phyloP scores from a whole-genome alignment of 2,113 vertebrate species.

The Bujurquina vittata region DNA sequence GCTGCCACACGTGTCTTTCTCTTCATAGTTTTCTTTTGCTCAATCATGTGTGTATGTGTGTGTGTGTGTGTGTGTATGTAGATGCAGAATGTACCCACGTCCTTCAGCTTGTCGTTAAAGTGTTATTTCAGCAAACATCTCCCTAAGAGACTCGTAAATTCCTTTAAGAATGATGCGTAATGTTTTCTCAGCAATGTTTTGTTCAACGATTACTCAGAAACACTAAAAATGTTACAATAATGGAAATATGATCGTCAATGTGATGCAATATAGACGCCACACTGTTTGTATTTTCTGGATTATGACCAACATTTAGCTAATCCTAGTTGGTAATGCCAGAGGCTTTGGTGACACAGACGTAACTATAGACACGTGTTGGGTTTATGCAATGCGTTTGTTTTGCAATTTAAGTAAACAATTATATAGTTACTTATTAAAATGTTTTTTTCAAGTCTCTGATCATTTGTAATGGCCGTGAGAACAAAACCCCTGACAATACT shows the following conservation, averaged over 20 bases:
- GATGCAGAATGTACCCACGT: not conserved
- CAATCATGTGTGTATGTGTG: no score
- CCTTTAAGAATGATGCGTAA: not conserved
- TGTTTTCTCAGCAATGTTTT: not conserved
- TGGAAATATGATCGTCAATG: not conserved
- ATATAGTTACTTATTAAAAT: no score
- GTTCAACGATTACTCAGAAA: not conserved
- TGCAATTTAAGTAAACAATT: not conserved
- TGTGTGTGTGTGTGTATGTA: no score
- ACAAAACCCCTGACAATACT: rapidly evolving
- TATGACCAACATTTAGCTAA: not conserved
- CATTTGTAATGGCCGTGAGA: not conserved
- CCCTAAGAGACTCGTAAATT: not conserved
- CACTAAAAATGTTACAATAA: not conserved
- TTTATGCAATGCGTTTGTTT: not conserved
- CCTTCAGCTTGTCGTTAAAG: not conserved
- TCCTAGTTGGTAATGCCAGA: not conserved
- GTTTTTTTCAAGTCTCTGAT: no score
- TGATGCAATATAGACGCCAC: not conserved
- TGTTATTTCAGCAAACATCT: not conserved
- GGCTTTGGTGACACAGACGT: not conserved
- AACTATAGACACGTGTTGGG: not conserved
- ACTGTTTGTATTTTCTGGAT: not conserved
- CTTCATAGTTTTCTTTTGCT: no score
- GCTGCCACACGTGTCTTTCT: not conserved